Evolutionary conservation across 1,140 invertebrate species (phyloP), one percentile per base, ranked within the genome.

Genomic region (Drosophila yakuba): DNA sequence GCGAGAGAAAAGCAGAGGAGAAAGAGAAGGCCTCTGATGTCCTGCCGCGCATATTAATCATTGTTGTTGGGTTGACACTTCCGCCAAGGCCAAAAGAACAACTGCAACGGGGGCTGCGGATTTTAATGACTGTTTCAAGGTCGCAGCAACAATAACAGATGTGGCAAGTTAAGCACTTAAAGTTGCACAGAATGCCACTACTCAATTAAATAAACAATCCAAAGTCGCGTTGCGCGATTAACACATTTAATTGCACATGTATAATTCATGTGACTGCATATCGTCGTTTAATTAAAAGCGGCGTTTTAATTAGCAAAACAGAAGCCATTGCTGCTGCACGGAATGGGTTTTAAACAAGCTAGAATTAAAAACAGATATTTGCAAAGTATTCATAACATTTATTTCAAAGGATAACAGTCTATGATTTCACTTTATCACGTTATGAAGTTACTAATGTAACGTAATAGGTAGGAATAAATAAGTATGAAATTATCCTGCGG

Each of bases 21-120:
- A 38, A 39, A 43, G 61, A n/a, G 12, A 54, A 48, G 60, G 20
- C 63, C 38, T 17, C 62, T 74, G 48, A 63, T 81, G 64, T 64
- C 61, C 74, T 68, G 64, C 54, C 59, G 58, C 75, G 82, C 83
- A 86, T 86, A 86, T 86, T 86, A 89, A 90, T 88, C 83, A 83
- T 88, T 80, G 80, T 67, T 66, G 59, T 50, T 45, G 58, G 64
- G 32, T 38, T 73, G 69, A 58, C 76, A 67, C 55, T 76, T 60
- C 38, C 45, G 23, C 50, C 81, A 84, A 80, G 81, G 81, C 44
- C 62, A 60, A 52, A 79, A 12, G 59, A 45, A 11, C 20, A 47
- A 67, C 57, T 81, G 59, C 63, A 61, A 28, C 63, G 71, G 48
- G 78, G 67, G 66, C 62, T 69, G 52, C 62, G 55, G 44, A 68